Evolutionary conservation across 37 sponge, comb jelly and placozoan species (phyloP), one percentile per base, ranked within the genome.

Genomic region (Cliona cf. orientalis): DNA sequence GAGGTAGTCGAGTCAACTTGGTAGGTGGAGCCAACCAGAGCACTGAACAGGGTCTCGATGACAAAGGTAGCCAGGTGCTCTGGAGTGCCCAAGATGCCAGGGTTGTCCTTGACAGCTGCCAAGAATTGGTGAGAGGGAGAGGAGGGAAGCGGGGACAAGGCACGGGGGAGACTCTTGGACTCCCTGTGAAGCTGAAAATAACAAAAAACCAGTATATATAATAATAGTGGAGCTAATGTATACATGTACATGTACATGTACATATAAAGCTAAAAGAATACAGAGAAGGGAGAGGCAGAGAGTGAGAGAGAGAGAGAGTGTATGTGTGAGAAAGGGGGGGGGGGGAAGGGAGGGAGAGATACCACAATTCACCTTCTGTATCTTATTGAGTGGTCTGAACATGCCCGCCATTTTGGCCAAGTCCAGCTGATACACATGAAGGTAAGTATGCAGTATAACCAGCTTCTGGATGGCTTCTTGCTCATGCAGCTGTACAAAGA

Each of bases 361-460:
- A n/a, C n/a, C n/a, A n/a, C n/a, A n/a, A 19, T 49, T 17, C 22
- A 77, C 64, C 63, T 42, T 41, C 37, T 79, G 79, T 35, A 79
- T 45, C 21, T 65, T 64, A 35, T 81, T 84, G 37, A 92, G 76
- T 19, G 93, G 89, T 21, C 89, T 78, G 31, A 92, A 76, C 11
- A 84, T 28, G 66, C 72, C 32, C 28, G 82, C 66, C 53, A 92
- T 66, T 25, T 80, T 88, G 71, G 85, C 89, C 28, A 88, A 71
- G 44, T 83, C 38, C 12, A 92, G 68, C 69, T 92, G 80, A 60
- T 87, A 80, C 41, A 79, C 60, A 29, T 71, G 53, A 5, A 79
- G 59, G 32, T 80, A 81, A 32, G 45, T 23, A 46, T 91, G 92
- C 34, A 91, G 75, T 9, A 26, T 39, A 0, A 83, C 70, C 49